Evolutionary conservation across 1,140 invertebrate species (phyloP), one percentile per base, ranked within the genome.

Genomic region (Hermatobates lingyangjiaoensis): DNA sequence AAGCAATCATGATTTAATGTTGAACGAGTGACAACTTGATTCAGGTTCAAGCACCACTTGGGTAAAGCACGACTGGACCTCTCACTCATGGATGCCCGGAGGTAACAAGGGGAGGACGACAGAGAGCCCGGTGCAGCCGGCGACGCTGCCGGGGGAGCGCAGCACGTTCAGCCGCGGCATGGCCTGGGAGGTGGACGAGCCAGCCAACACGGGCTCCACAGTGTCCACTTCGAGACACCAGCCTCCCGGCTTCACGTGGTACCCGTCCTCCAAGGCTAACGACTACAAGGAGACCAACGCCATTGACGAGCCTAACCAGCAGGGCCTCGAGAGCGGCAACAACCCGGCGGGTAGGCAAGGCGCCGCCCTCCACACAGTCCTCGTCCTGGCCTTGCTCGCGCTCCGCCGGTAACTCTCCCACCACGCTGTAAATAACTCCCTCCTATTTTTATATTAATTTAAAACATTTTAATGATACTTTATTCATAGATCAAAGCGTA

Each of bases 271-370:
- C 1, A 48, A 64, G 60, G 58, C 61, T 47, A 67, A 65, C 30
- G 64, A 68, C 58, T 70, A 69, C 57, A 62, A 69, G 10, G 68
- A 63, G 39, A 42, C 39, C 5, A 75, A 74, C 57, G 66, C 71
- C 54, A 68, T 75, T 3, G 74, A 75, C 49, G 74, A 75, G 57
- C 73, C 74, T 1, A 76, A 76, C 57, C 74, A 76, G 55, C 69
- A 74, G 55, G 74, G 74, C 1, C 58, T 74, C 21, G 59, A 52
- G 10, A 46, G 45, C 30, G 30, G 18, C 10, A 18, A 34, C 30
- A 34, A 34, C 30, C 18, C 30, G 10, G 30, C 30, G n/a, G n/a
- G n/a, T n/a, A n/a, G n/a, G n/a, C n/a, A n/a, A n/a, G n/a, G n/a
- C n/a, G n/a, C n/a, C n/a, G n/a, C n/a, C n/a, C n/a, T n/a, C n/a